Conservation (phyloP, 2,888 invertebrate species). For the Lucinisca nassula region DNA sequence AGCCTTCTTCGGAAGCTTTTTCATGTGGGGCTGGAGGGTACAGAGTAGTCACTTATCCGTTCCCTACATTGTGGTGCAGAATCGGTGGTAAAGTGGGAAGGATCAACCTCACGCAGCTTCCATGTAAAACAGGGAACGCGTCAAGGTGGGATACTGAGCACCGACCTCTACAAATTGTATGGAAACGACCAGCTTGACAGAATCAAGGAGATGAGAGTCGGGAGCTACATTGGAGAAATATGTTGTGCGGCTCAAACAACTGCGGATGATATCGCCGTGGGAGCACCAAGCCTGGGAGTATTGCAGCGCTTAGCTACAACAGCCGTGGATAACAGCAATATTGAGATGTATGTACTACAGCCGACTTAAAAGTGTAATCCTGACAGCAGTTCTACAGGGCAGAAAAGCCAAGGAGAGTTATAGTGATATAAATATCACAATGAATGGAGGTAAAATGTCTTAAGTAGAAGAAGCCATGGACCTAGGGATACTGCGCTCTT, state of each 20-base stretch:
- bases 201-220: not conserved
- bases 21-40: not conserved
- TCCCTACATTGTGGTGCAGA: not conserved
- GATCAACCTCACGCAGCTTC: not conserved
- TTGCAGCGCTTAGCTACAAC: not conserved
- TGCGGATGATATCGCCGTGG: too few relatives aligned
- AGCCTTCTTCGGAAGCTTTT: too few relatives aligned
- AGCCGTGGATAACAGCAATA: slow-evolving; percentile 6
- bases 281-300: too few relatives aligned
- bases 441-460: too few relatives aligned
- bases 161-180: slow-evolving; percentile 27
- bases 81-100: slow-evolving; percentile 21
- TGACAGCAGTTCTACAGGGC: not conserved
- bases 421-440: too few relatives aligned
- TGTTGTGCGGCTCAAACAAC: too few relatives aligned
- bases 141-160: too few relatives aligned
- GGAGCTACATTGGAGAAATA: not conserved
- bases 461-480: too few relatives aligned
- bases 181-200: slow-evolving; percentile 22
- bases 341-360: not conserved
- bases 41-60: slow-evolving; percentile 9
- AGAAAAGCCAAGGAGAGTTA: too few relatives aligned
- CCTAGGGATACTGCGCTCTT: too few relatives aligned
- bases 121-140: not conserved
- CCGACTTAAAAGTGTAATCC: slow-evolving; percentile 14